Conservation (phyloP, 2,797 vertebrate genomes). For the Pipistrellus kuhlii region DNA sequence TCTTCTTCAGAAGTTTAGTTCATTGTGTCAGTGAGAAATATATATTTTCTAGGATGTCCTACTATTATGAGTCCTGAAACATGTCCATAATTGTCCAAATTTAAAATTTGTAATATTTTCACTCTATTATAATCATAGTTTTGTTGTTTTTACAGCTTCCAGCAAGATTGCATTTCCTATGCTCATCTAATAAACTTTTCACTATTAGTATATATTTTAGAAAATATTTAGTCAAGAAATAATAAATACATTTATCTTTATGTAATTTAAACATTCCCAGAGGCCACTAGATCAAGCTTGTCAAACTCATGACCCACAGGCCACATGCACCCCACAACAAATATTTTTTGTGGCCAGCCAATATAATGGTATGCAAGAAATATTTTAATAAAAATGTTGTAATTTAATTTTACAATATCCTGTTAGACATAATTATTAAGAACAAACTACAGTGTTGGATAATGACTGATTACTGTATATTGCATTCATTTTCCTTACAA, state of each 20-base stretch:
- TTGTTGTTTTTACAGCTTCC: not conserved
- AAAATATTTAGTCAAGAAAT: constrained; percentile 7
- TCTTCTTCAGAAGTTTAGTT: not conserved
- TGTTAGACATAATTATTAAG: too few relatives aligned
- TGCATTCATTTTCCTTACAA: too few relatives aligned
- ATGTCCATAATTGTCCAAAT: not conserved
- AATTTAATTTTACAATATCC: too few relatives aligned
- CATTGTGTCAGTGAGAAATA: not conserved
- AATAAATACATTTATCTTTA: not conserved
- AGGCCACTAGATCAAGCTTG: not conserved
- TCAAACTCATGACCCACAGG: rapidly evolving
- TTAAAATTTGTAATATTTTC: not conserved
- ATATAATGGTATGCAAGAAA: too few relatives aligned
- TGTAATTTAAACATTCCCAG: not conserved
- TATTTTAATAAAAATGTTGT: too few relatives aligned
- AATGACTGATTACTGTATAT: too few relatives aligned
- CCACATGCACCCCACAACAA: too few relatives aligned
- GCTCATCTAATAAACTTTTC: not conserved
- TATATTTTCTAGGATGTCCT: not conserved
- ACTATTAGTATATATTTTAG: not conserved
- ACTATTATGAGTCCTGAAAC: not conserved
- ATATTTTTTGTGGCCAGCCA: too few relatives aligned
- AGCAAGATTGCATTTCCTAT: not conserved
- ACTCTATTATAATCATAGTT: not conserved
- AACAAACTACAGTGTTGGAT: too few relatives aligned